Evolutionary conservation across 2,113 vertebrate species (phyloP).

Genomic region (Ailuropoda melanoleuca): DNA sequence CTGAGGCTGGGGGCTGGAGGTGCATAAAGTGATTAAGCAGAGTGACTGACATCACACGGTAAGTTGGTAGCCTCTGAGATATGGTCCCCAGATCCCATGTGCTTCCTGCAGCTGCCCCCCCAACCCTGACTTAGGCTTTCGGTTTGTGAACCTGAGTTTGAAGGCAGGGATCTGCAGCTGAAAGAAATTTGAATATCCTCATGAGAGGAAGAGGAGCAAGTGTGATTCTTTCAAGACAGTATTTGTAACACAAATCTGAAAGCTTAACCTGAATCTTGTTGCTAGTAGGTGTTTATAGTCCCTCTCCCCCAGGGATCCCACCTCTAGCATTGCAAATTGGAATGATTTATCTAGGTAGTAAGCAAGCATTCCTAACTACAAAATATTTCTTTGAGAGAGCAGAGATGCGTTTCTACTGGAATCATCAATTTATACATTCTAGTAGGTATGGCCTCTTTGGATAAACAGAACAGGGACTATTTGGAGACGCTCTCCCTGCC

Average conservation of each 20-base stretch:
- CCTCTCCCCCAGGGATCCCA: neutral
- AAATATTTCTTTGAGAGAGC: neutral
- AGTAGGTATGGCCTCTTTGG: neutral
- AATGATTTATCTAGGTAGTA: neutral
- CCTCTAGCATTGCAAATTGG: neutral
- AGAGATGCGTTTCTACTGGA: neutral
- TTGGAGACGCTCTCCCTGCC: neutral
- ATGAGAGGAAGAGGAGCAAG: neutral
- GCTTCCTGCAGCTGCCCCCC: neutral
- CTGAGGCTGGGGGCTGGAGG: neutral
- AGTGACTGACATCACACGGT: no score
- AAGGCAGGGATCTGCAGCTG: neutral
- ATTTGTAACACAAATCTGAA: neutral
- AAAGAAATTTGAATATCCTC: neutral
- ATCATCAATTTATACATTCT: neutral
- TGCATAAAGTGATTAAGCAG: no score
- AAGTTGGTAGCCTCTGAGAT: neutral
- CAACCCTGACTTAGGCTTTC: neutral
- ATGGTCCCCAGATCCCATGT: neutral
- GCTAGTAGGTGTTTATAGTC: neutral
- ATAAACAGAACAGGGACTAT: neutral
- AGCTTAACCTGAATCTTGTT: neutral
- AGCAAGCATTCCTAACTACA: neutral
- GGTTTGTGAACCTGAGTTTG: neutral
- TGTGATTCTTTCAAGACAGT: neutral